Evolutionary conservation across 2,888 invertebrate species (phyloP), one percentile per base, ranked within the genome.

Genomic region (Phyto melanocephala): DNA sequence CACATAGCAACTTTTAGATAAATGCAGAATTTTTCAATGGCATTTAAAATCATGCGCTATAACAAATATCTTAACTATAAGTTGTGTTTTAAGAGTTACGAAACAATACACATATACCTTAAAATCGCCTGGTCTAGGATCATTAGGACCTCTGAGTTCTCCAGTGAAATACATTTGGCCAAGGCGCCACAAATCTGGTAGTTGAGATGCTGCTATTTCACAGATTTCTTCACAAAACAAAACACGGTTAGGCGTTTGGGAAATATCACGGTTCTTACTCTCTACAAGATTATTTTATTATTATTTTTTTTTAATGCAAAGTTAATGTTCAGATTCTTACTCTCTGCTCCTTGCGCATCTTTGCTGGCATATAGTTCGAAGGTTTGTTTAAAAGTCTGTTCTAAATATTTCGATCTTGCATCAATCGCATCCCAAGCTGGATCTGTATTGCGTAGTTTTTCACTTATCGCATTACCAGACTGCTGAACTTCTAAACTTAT

Each of bases 361-460:
- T 91, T 91, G 10, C 87, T 87, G 15, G 88, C 85, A 50, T 89
- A 90, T 71, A 89, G 89, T 24, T 91, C 91, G 72, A 90, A 91
- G 0, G 90, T 89, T 58, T 88, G 88, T 2, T 90, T 90, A 47
- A 91, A 91, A 0, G 90, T 90, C 13, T 87, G 84, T 80, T 91
- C 91, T 74, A 98, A 93, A 91, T 96, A 97, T 68, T 95, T 94
- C 81, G 96, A 95, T 83, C 97, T 95, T 81, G 96, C 95, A 60
- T 93, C 94, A 85, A 99, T 96, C 3, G 98, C 98, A 84, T 97
- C 96, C 99, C 99, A 99, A 0, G 98, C 99, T 1, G 99, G 98
- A 92, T 99, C 99, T 7, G 96, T 96, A 4, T 89, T 89, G 1
- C 88, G 88, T 28, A 90, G 37, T 6, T 89, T 89, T 93, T 91